phyloP scores from a whole-genome alignment of 2,797 vertebrate species.

The Gallinago solitaria region DNA sequence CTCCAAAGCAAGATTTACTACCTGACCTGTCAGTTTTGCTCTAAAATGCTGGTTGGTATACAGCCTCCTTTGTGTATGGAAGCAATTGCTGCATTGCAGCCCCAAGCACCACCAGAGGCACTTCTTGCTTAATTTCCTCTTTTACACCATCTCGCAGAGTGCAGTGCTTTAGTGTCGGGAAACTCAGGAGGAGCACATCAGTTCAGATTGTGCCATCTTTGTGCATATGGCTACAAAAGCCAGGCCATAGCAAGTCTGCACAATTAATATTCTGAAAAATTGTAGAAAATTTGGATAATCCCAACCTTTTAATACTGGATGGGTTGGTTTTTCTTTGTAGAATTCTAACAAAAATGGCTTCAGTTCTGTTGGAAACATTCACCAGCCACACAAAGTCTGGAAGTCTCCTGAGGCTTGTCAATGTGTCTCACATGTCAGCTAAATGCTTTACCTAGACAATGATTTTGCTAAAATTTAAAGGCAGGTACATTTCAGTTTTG shows the following conservation, averaged over 20 bases:
- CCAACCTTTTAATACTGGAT: background rate
- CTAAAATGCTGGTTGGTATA: background rate
- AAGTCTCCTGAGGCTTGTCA: background rate
- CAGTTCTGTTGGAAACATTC: background rate
- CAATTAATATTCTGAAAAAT: background rate
- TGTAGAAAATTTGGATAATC: background rate
- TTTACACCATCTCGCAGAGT: background rate
- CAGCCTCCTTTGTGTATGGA: too few species aligned
- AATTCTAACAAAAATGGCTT: background rate
- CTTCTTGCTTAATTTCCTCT: background rate
- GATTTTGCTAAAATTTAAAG: background rate
- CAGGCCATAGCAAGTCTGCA: background rate
- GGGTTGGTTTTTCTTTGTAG: accelerated
- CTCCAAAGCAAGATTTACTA: background rate
- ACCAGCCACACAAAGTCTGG: background rate
- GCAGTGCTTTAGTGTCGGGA: accelerated
- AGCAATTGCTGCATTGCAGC: accelerated
- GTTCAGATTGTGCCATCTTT: background rate
- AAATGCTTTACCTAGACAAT: background rate
- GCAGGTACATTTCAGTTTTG: background rate
- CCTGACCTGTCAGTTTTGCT: background rate
- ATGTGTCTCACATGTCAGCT: background rate
- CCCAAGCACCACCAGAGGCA: accelerated
- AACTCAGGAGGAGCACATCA: accelerated
- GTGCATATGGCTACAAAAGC: background rate